Conservation (phyloP, 2,888 invertebrate genomes). For the Oscheius onirici region DNA sequence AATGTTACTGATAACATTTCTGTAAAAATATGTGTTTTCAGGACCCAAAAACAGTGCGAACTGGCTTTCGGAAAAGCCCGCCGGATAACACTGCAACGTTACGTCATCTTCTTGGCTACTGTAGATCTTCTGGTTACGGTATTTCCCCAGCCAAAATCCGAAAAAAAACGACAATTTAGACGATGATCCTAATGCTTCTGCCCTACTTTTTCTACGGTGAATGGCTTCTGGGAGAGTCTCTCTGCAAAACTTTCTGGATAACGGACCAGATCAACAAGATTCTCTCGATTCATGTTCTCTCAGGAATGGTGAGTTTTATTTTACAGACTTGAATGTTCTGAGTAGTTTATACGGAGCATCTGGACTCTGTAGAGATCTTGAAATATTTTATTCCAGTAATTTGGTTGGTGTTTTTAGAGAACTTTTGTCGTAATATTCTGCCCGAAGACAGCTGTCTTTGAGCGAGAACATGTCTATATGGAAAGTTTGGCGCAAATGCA, state of each 20-base stretch:
- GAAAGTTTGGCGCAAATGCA: no score
- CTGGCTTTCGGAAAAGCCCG: constrained; percentile 27
- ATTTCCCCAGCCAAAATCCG: neutral
- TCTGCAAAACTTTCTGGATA: constrained; percentile 57
- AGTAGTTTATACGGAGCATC: no score
- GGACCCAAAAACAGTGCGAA: constrained; percentile 31
- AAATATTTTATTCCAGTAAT: no score
- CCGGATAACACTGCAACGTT: constrained; percentile 29
- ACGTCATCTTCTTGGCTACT: constrained; percentile 32
- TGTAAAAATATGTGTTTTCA: neutral
- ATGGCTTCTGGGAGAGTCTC: constrained; percentile 39
- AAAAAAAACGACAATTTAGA: constrained; percentile 75
- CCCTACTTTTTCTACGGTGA: constrained; percentile 45
- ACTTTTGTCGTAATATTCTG: no score
- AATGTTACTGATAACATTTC: neutral
- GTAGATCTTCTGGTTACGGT: constrained; percentile 36
- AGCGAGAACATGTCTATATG: no score
- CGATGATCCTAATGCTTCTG: constrained; percentile 36
- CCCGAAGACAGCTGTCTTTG: no score
- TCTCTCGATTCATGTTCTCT: constrained; percentile 61
- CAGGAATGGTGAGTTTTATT: constrained; percentile 55
- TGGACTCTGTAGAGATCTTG: no score
- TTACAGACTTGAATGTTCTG: no score
- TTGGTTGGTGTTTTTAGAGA: no score
- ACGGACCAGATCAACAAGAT: constrained; percentile 64